Evolutionary conservation across 2,888 invertebrate species (phyloP), one percentile per base, ranked within the genome.

Genomic region (Philaethria dido): DNA sequence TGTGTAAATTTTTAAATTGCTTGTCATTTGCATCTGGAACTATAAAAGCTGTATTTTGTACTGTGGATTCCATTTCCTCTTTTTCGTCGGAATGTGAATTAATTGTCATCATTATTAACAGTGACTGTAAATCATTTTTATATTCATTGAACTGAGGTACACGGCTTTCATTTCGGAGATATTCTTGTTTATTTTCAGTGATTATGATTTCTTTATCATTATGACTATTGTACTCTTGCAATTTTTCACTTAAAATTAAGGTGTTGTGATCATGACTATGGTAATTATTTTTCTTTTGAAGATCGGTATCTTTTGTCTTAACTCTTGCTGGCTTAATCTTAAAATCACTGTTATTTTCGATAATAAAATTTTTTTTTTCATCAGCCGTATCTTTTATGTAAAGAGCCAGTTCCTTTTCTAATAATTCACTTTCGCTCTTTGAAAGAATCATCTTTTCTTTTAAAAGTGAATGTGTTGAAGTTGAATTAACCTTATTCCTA

Each of bases 41-140:
- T 18, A n/a, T 61, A 60, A 16, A 20, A 63, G 64, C 9, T 60
- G 18, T 13, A 33, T 29, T 29, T 16, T 1, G 4, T 5, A 3
- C 25, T 14, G 18, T 13, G 18, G 8, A 3, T 61, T 67, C 52
- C 4, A 22, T 22, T 29, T 78, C 75, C 14, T 76, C 74, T 25
- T 74, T 72, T 36, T 78, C 75, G 52, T 77, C 77, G 14, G 78
- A 61, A 57, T 83, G 81, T 14, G 83, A 78, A 50, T 85, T 78
- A 47, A 91, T 73, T 3, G 88, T 79, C 87, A 89, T 86, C 86
- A 87, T 87, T 71, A 85, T 84, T 57, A 90, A 75, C 64, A 89
- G 73, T 36, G 86, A 84, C 71, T 90, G 82, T 64, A 90, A 79
- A 75, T 89, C 85, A 69, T 80, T 77, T 65, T 67, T 71, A 54